Evolutionary conservation across 2,888 invertebrate species (phyloP).

Genomic region (Diarsia rubi): DNA sequence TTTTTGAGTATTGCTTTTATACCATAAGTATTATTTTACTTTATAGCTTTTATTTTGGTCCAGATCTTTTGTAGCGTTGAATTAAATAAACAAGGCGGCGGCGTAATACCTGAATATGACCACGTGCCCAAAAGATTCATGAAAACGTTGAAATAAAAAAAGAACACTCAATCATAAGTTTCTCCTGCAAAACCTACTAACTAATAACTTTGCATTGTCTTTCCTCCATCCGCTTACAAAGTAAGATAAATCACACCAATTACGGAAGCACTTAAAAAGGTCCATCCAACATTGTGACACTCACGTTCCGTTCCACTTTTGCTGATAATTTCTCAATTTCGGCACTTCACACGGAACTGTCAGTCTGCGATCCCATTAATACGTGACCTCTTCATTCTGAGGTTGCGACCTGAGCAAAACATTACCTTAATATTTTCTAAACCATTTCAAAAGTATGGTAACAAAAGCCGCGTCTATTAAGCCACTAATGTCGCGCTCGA

Average conservation of each 20-base stretch:
- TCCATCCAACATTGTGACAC: constrained; percentile 19
- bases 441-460: constrained; percentile 57
- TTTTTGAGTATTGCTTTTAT: no score
- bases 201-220: constrained; percentile 39
- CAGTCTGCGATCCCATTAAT: constrained; percentile 60
- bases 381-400: constrained; percentile 49
- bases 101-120: background rate
- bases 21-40: no score
- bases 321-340: constrained; percentile 50
- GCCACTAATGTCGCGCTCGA: constrained; percentile 60
- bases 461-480: constrained; percentile 62
- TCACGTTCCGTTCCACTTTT: constrained; percentile 38
- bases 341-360: constrained; percentile 49
- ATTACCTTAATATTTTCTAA: constrained; percentile 63
- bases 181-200: constrained; percentile 6
- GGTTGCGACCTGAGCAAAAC: constrained; percentile 39
- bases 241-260: constrained; percentile 51
- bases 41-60: background rate
- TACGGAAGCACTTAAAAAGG: constrained; percentile 44
- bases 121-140: background rate
- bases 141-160: background rate
- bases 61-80: background rate
- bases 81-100: background rate
- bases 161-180: background rate
- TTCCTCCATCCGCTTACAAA: constrained; percentile 9